phyloP scores from a whole-genome alignment of 1,140 invertebrate genomes.

The Trachymyrmex septentrionalis region DNA sequence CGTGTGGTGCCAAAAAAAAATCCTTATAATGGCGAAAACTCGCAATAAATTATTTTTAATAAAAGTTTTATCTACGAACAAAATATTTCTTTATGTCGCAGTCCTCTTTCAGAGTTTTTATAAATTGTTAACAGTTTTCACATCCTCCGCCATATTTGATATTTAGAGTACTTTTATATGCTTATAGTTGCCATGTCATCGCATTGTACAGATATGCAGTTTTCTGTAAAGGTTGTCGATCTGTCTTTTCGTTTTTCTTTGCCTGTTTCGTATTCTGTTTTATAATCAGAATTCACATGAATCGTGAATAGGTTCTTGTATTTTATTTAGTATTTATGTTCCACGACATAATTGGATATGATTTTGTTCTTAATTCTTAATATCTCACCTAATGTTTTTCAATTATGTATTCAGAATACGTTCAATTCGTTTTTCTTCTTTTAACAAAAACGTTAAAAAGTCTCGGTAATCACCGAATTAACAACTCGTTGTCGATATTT shows the following conservation, averaged over 20 bases:
- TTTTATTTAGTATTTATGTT: background rate
- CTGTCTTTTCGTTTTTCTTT: background rate
- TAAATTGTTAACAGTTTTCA: background rate
- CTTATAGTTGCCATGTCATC: background rate
- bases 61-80: background rate
- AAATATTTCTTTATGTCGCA: constrained; percentile 9
- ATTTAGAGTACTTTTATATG: background rate
- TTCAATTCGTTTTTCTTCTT: background rate
- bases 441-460: background rate
- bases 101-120: background rate
- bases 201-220: constrained; percentile 6
- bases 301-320: background rate
- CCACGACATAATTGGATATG: background rate
- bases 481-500: background rate
- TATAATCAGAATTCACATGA: constrained; percentile 15
- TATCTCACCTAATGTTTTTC: background rate
- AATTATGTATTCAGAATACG: background rate
- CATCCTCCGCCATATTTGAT: background rate
- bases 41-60: background rate
- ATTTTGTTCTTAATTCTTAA: background rate
- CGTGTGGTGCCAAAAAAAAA: background rate
- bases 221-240: background rate
- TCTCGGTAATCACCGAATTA: background rate
- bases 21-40: constrained; percentile 5
- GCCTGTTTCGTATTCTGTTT: background rate